Conservation (phyloP, 2,888 invertebrate species). For the Agrotis puta region DNA sequence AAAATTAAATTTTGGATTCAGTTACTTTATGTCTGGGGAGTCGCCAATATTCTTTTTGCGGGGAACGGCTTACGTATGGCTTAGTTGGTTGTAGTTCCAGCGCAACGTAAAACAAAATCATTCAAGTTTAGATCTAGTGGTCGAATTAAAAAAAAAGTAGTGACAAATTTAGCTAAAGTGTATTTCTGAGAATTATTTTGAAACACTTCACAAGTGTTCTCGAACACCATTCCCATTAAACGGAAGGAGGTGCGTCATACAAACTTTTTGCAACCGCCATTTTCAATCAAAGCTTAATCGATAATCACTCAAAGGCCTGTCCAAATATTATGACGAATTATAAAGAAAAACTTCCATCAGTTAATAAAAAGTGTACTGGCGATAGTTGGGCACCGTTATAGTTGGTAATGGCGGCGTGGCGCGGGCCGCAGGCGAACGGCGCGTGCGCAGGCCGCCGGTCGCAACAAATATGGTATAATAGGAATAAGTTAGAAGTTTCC, state of each 20-base stretch:
- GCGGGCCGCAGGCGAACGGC: slow-evolving; percentile 63
- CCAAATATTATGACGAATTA: slow-evolving; percentile 52
- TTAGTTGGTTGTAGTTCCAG: background rate
- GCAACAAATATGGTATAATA: slow-evolving; percentile 66
- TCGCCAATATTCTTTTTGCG: background rate
- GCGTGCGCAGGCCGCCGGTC: slow-evolving; percentile 60
- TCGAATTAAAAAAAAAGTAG: background rate
- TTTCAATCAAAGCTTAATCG: slow-evolving; percentile 34
- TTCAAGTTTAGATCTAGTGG: background rate
- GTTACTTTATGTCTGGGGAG: background rate
- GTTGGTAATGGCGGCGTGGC: slow-evolving; percentile 55
- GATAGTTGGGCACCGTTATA: slow-evolving; percentile 62
- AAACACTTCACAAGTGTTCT: background rate
- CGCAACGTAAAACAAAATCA: background rate
- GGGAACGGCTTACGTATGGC: background rate
- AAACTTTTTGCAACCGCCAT: slow-evolving; percentile 33
- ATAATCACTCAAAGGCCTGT: slow-evolving; percentile 32
- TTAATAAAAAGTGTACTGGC: slow-evolving; percentile 49
- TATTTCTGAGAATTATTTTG: no score
- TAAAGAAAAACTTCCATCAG: slow-evolving; percentile 41
- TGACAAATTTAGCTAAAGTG: background rate
- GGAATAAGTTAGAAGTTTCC: slow-evolving; percentile 60
- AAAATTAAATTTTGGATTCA: background rate
- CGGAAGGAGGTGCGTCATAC: background rate
- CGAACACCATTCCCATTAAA: background rate